Evolutionary conservation across 2,797 vertebrate genomes (phyloP).

Genomic region (Sebastes nivosus): DNA sequence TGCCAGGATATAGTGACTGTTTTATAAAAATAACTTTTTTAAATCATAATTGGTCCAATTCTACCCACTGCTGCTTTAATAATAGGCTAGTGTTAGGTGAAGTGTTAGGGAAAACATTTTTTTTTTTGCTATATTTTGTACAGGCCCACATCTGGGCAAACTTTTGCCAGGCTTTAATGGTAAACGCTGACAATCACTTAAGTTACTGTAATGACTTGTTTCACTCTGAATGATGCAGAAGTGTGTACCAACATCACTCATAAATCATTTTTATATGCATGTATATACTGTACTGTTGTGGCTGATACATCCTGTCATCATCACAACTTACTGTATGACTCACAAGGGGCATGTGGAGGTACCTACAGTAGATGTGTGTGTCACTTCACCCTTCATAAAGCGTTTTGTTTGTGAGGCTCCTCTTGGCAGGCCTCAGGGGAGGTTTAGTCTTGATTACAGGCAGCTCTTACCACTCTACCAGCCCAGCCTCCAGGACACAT

Average conservation of each 20-base stretch:
- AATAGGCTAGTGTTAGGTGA: neutral
- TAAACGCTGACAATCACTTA: neutral
- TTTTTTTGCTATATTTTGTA: neutral
- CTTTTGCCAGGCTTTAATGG: neutral
- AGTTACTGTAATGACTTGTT: neutral
- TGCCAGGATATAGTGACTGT: too few species aligned
- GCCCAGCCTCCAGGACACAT: conserved; percentile 8
- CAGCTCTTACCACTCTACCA: conserved; percentile 11
- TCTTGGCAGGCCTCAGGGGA: conserved; percentile 16
- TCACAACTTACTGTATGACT: neutral
- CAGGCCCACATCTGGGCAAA: neutral
- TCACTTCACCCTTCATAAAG: conserved; percentile 22
- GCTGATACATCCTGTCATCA: neutral
- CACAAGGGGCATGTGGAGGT: neutral
- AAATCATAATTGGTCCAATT: too few species aligned
- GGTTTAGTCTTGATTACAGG: conserved; percentile 64
- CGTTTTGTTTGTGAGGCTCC: conserved; percentile 12
- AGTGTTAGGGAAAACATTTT: neutral
- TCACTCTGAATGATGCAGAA: neutral
- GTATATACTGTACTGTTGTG: neutral
- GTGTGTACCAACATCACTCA: neutral
- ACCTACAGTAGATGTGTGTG: neutral
- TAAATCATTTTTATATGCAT: neutral
- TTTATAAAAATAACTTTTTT: too few species aligned
- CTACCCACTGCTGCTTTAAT: too few species aligned